Evolutionary conservation across 2,797 vertebrate genomes (phyloP).

Genomic region (Apodemus agrarius): DNA sequence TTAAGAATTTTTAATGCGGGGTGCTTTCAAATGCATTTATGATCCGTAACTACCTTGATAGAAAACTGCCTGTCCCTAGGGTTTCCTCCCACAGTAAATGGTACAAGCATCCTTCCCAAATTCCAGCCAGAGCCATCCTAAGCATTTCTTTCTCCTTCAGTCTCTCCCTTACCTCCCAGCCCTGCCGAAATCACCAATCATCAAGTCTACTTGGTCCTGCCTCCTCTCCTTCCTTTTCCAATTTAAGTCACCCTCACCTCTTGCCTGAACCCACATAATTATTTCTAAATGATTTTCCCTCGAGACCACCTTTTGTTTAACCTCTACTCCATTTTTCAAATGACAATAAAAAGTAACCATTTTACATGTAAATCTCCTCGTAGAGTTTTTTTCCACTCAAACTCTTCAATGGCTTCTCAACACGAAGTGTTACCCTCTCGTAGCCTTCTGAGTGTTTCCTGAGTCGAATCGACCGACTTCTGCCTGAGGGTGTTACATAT

Average conservation of each 20-base stretch:
- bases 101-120: neutral
- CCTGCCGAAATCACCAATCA: neutral
- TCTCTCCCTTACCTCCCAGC: neutral
- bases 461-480: conserved; percentile 31
- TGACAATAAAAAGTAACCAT: neutral
- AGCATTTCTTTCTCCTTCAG: neutral
- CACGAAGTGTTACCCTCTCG: conserved; percentile 20
- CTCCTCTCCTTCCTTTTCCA: neutral
- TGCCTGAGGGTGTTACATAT: neutral
- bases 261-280: neutral
- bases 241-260: neutral
- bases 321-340: neutral
- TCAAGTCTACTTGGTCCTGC: neutral
- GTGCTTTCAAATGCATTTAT: conserved; percentile 4
- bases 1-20: neutral
- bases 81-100: neutral
- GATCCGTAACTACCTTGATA: neutral
- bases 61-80: neutral
- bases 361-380: conserved; percentile 37
- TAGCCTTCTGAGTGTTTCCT: conserved; percentile 50
- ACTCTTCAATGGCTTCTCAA: neutral
- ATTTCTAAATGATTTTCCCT: neutral
- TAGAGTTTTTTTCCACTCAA: conserved; percentile 23
- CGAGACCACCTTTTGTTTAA: neutral
- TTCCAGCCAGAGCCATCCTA: neutral